A percentile compares a stretch with the other conserved stretches of the same genome.
phyloP scores from a whole-genome alignment of 2,888 invertebrate genomes.

The Geophilus truncorum region DNA sequence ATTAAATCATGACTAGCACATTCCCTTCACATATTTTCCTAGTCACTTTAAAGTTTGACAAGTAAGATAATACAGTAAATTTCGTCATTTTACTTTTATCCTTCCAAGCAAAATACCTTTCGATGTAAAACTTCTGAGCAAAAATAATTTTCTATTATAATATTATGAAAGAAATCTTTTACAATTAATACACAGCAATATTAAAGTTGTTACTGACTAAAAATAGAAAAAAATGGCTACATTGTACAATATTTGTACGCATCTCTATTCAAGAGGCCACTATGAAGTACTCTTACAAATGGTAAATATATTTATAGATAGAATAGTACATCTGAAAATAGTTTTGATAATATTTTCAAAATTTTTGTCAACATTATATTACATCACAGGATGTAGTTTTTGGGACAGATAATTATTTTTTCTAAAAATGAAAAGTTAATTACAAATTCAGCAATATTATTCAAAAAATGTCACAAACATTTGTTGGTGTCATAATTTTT shows the following conservation, averaged over 20 bases:
- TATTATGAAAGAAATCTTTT: background rate
- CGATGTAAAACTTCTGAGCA: background rate
- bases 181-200: background rate
- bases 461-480: background rate
- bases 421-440: background rate
- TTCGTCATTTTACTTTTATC: background rate
- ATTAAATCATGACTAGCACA: no score
- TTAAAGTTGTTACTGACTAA: background rate
- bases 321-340: background rate
- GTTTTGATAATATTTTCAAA: background rate
- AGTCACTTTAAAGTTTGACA: background rate
- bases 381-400: background rate
- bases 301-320: background rate
- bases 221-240: background rate
- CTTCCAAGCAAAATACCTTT: background rate
- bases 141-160: background rate
- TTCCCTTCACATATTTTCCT: no score
- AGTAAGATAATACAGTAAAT: background rate
- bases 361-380: background rate
- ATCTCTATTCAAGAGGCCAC: background rate
- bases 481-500: background rate
- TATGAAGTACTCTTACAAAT: background rate
- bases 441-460: background rate
- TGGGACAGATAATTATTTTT: background rate
- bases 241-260: background rate